Conservation (phyloP, 1,140 invertebrate species). For the Spodoptera litura region DNA sequence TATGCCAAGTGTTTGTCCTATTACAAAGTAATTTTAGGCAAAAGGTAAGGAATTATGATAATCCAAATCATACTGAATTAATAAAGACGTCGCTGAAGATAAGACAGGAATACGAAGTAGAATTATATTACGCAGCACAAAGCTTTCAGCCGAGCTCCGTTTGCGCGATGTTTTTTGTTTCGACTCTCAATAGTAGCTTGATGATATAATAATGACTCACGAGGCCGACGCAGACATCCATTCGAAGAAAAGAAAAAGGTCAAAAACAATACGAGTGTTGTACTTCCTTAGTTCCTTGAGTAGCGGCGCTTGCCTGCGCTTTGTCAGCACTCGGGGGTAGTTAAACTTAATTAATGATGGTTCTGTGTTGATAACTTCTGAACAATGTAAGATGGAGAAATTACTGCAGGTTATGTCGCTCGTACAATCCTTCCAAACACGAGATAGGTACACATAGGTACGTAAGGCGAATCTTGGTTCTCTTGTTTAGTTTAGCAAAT, state of each 20-base stretch:
- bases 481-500: conserved; percentile 38
- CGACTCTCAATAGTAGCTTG: conserved; percentile 30
- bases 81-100: conserved; percentile 85
- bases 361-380: conserved; percentile 25
- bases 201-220: conserved; percentile 45
- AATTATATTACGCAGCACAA: conserved; percentile 46
- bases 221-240: conserved; percentile 24
- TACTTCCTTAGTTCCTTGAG: conserved; percentile 27
- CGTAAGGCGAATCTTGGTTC: conserved; percentile 20
- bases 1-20: conserved; percentile 47
- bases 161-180: conserved; percentile 38
- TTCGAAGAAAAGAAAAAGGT: conserved; percentile 32
- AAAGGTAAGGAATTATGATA: conserved; percentile 52
- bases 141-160: conserved; percentile 36
- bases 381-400: conserved; percentile 24
- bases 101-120: conserved; percentile 72
- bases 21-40: conserved; percentile 47
- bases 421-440: conserved; percentile 1
- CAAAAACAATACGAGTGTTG: conserved; percentile 28
- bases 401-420: conserved; percentile 14
- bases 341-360: conserved; percentile 32
- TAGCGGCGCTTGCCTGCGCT: conserved; percentile 28
- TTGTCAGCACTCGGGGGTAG: conserved; percentile 33
- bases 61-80: conserved; percentile 50
- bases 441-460: not conserved